These are phyloP conservation scores for Trididemnum nubilum DNA, from an alignment of 23 tunicate species.

Conservation along the genomic window DNA sequence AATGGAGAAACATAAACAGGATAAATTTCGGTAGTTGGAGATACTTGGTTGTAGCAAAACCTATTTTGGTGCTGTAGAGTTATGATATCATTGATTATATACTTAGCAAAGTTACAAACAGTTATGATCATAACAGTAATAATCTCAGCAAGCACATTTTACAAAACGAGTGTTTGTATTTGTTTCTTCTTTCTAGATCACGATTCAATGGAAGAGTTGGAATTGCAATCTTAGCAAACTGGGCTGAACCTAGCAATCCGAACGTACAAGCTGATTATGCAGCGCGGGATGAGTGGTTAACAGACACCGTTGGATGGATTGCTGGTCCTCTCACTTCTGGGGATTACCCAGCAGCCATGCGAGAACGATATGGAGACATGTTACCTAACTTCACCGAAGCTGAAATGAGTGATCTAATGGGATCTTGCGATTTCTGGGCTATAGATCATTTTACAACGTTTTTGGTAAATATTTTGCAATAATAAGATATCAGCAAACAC, in stretches of 20 bases:
- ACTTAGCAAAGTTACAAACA: too few relatives aligned
- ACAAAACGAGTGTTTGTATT: too few relatives aligned
- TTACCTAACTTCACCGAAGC: constrained; percentile 47
- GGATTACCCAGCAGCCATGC: constrained; percentile 47
- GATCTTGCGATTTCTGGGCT: constrained; percentile 55
- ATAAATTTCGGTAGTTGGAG: too few relatives aligned
- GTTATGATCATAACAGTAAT: too few relatives aligned
- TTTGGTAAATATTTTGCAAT: constrained; percentile 19
- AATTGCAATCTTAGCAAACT: constrained; percentile 55
- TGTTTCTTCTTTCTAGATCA: constrained; percentile 20
- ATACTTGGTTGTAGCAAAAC: too few relatives aligned
- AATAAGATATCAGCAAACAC: background rate
- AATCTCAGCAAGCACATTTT: too few relatives aligned
- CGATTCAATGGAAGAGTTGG: constrained; percentile 32
- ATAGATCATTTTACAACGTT: constrained; percentile 76
- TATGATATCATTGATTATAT: too few relatives aligned
- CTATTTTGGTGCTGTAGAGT: too few relatives aligned
- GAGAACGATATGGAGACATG: constrained; percentile 17
- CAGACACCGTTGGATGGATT: constrained; percentile 57
- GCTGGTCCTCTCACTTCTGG: constrained; percentile 60
- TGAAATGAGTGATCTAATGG: constrained; percentile 19
- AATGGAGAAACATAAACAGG: too few relatives aligned
- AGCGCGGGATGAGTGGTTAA: constrained; percentile 47
- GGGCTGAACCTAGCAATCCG: constrained; percentile 76
- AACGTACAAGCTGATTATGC: constrained; percentile 59